phyloP scores from a whole-genome alignment of 2,113 vertebrate species.

The Lycocorax pyrrhopterus region DNA sequence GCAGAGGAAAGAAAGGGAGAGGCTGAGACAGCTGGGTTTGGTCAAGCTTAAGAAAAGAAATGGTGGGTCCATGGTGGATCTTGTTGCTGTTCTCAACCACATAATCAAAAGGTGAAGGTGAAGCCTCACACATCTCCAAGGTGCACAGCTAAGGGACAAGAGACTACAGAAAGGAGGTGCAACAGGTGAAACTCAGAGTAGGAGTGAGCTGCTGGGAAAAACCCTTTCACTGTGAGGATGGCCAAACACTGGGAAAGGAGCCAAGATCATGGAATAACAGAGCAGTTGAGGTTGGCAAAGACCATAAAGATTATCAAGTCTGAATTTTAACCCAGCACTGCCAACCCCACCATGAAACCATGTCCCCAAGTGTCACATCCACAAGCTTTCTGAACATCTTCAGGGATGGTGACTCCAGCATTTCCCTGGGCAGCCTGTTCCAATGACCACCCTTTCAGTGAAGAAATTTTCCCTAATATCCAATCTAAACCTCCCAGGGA shows the following conservation, averaged over 20 bases:
- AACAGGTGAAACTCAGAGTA: background rate
- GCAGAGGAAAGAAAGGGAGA: background rate
- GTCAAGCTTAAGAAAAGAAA: background rate
- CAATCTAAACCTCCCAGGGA: background rate
- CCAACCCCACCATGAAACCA: accelerated
- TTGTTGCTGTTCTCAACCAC: background rate
- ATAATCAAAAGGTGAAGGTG: background rate
- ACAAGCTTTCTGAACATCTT: background rate
- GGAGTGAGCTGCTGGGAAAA: background rate
- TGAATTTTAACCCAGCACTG: background rate
- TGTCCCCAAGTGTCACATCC: background rate
- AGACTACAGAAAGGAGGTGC: background rate
- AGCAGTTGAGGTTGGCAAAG: background rate
- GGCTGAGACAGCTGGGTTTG: background rate
- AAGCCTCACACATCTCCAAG: background rate
- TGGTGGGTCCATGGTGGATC: background rate
- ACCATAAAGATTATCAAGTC: background rate
- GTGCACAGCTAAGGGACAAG: background rate
- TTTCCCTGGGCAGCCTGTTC: background rate
- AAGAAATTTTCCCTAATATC: background rate
- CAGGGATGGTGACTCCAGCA: background rate
- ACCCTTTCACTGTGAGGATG: background rate
- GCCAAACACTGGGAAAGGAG: background rate
- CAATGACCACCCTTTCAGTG: background rate
- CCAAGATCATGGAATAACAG: background rate